Conservation (phyloP, 1,140 invertebrate genomes). For the Drosophila kohkoa region DNA sequence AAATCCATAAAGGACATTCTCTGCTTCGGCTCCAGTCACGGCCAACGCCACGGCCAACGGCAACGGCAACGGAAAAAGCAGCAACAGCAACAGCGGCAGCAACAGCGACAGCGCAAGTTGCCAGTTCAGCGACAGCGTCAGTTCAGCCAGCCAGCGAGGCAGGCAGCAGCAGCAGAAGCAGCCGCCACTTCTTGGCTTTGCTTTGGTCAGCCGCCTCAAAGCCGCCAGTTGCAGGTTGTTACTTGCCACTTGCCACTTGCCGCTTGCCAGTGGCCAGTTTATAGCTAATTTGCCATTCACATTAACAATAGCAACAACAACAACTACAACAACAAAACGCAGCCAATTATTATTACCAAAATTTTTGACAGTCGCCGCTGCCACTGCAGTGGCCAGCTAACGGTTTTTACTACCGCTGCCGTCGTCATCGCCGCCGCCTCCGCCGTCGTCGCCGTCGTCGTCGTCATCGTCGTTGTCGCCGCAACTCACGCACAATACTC, state of each 20-base stretch:
- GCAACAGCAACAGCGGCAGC: background rate
- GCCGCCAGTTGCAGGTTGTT: slow-evolving; percentile 35
- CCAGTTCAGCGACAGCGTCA: slow-evolving; percentile 17
- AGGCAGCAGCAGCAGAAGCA: slow-evolving; percentile 51
- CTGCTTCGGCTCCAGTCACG: slow-evolving; percentile 53
- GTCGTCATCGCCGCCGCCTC: slow-evolving; percentile 9
- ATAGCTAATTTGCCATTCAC: slow-evolving; percentile 64
- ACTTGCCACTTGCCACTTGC: slow-evolving; percentile 44
- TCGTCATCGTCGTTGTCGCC: slow-evolving; percentile 12
- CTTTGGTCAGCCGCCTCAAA: slow-evolving; percentile 35
- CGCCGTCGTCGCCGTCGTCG: slow-evolving; percentile 11
- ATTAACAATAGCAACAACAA: slow-evolving; percentile 46
- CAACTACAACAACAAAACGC: slow-evolving; percentile 13
- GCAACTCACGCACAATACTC: slow-evolving; percentile 46
- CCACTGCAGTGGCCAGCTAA: slow-evolving; percentile 30
- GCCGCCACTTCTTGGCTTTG: slow-evolving; percentile 46
- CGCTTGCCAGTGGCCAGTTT: slow-evolving; percentile 40
- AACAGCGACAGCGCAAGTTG: slow-evolving; percentile 13
- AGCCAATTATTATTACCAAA: slow-evolving; percentile 52
- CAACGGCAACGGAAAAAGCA: slow-evolving; percentile 16
- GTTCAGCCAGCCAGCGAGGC: slow-evolving; percentile 44
- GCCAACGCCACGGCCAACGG: slow-evolving; percentile 46
- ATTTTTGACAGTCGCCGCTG: slow-evolving; percentile 25
- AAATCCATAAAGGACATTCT: slow-evolving; percentile 74
- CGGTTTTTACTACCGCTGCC: slow-evolving; percentile 48